Conservation (phyloP, 2,797 vertebrate species). For the Myotis daubentonii region DNA sequence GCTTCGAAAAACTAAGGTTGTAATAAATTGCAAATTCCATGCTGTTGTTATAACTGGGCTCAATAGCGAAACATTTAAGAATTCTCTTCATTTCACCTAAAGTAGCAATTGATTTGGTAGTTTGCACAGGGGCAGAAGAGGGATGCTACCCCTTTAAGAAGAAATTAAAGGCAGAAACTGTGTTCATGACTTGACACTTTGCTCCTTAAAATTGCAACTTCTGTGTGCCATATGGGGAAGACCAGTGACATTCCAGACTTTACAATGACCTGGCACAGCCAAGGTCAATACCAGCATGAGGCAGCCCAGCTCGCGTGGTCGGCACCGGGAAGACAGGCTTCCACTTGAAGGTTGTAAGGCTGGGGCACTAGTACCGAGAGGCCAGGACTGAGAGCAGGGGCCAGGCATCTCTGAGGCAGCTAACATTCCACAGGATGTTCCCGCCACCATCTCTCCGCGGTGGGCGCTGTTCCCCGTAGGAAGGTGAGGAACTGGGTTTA, state of each 20-base stretch:
- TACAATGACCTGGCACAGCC: constrained; percentile 62
- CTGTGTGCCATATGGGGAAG: neutral
- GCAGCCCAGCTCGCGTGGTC: constrained; percentile 73
- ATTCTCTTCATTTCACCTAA: neutral
- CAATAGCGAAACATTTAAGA: neutral
- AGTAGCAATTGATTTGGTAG: neutral
- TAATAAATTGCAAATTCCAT: neutral
- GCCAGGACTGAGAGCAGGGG: neutral
- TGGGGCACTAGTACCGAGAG: neutral
- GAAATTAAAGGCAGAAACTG: constrained; percentile 13
- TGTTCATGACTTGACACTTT: constrained; percentile 33
- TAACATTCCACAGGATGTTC: accelerated
- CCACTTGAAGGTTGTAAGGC: neutral
- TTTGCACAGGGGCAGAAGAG: neutral
- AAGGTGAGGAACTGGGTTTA: neutral
- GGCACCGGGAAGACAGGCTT: constrained; percentile 34
- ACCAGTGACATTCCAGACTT: constrained; percentile 72
- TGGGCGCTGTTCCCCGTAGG: neutral
- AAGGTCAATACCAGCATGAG: neutral
- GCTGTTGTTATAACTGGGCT: neutral
- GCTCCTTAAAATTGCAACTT: constrained; percentile 19
- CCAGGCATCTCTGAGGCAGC: neutral
- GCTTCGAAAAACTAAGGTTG: neutral
- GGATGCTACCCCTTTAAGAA: neutral
- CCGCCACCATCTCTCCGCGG: neutral